Evolutionary conservation across 2,888 invertebrate species (phyloP), one percentile per base, ranked within the genome.

Genomic region (Diachrysia chrysitis): DNA sequence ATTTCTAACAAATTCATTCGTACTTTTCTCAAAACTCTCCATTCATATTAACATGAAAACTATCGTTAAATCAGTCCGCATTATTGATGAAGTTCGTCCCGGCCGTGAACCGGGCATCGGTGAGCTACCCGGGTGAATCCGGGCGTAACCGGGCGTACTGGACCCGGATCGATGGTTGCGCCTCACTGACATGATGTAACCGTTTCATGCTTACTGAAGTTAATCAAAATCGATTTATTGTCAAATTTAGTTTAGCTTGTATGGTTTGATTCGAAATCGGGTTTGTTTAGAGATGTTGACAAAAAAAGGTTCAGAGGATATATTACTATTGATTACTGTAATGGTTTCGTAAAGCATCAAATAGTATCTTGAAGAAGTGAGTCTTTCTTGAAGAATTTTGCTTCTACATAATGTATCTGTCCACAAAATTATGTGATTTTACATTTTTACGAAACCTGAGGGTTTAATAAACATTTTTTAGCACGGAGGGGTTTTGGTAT

Each of bases 121-220:
- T 73, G 63, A 59, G 60, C 67, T 71, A 69, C 53, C 68, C 69
- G 60, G 63, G 46, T 57, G 59, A 53, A 60, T 46, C 68, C 70
- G 71, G 60, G 64, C 69, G 78, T 76, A 82, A 59, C 86, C 79
- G 85, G 81, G 78, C 76, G 78, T 76, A 73, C 71, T 71, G 66
- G 72, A 55, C 71, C 57, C 76, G 65, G 85, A 79, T 86, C 86
- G 85, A 87, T 87, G 82, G 83, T 71, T 74, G 71, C 83, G 83
- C 79, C 81, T 76, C 73, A 63, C 59, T 82, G 73, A 67, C 76
- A 78, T 81, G 78, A 73, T 78, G 66, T 78, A 63, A 76, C 74
- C 68, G 76, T 74, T 70, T 74, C 78, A 78, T 78, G 74, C 69
- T 80, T 70, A 68, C 63, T 58, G 21, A 55, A 65, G 14, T 58